Percentiles rank a stretch among this genome's conserved stretches.
These are phyloP conservation scores for Gallinago stenura DNA, from an alignment of 2,797 vertebrate species.

Conservation along the genomic window DNA sequence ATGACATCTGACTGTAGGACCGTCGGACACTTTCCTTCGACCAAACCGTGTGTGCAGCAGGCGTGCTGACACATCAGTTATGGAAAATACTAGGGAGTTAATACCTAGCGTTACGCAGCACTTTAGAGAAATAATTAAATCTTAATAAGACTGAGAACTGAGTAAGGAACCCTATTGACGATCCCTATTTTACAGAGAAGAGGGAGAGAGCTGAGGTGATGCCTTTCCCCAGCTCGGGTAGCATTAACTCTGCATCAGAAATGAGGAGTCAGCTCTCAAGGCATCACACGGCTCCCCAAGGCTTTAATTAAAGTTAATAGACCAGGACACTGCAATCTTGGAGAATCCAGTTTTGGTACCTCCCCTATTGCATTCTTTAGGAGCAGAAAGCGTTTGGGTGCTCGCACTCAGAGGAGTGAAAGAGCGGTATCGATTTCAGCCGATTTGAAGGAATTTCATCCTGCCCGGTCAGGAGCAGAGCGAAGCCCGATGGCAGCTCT, in stretches of 20 bases:
- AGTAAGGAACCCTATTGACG: background rate
- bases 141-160: background rate
- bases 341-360: background rate
- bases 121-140: background rate
- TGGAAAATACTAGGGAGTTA: background rate
- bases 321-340: background rate
- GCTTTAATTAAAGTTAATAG: background rate
- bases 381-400: background rate
- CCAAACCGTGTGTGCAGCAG: background rate
- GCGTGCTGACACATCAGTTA: background rate
- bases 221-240: background rate
- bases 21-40: background rate
- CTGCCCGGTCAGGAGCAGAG: background rate
- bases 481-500: accelerated
- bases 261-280: background rate
- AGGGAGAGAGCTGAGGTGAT: background rate
- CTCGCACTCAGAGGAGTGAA: background rate
- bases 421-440: background rate
- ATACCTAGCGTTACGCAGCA: background rate
- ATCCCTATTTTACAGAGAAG: background rate
- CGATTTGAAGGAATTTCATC: background rate
- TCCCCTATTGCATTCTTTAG: accelerated
- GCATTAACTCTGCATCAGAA: background rate
- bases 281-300: background rate
- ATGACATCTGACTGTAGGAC: background rate